Percentiles rank a stretch among this genome's conserved stretches.
These are phyloP conservation scores for Acholoe squamosa DNA, from an alignment of 2,888 invertebrate genomes.

Conservation along the genomic window DNA sequence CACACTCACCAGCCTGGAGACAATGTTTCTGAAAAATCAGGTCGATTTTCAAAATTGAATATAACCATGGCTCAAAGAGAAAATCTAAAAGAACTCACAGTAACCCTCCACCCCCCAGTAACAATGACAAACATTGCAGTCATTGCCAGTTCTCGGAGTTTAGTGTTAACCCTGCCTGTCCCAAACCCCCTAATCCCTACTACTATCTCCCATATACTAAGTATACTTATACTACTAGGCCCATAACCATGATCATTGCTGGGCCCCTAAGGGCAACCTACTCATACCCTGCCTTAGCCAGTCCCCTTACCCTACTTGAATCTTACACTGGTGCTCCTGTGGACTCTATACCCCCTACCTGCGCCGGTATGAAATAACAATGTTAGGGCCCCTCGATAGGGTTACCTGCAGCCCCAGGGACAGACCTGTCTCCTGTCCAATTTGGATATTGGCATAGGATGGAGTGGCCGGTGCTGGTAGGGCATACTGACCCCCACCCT, in stretches of 20 bases:
- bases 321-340: neutral
- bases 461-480: neutral
- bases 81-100: neutral
- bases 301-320: neutral
- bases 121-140: neutral
- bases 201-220: too few relatives aligned
- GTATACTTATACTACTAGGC: too few relatives aligned
- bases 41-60: conserved; percentile 1
- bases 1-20: neutral
- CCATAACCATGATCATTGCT: too few relatives aligned
- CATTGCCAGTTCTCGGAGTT: too few relatives aligned
- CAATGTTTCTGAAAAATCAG: conserved; percentile 11
- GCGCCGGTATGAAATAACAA: neutral
- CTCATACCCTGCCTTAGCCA: too few relatives aligned
- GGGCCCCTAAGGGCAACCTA: too few relatives aligned
- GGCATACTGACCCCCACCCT: neutral
- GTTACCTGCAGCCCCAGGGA: conserved; percentile 59
- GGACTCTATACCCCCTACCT: neutral
- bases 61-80: neutral
- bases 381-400: conserved; percentile 51
- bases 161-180: too few relatives aligned
- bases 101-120: neutral
- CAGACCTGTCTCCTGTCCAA: conserved; percentile 58
- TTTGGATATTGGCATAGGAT: conserved; percentile 54
- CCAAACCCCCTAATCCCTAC: too few relatives aligned